Conservation (phyloP, 2,797 vertebrate genomes). For the Chelon auratus region DNA sequence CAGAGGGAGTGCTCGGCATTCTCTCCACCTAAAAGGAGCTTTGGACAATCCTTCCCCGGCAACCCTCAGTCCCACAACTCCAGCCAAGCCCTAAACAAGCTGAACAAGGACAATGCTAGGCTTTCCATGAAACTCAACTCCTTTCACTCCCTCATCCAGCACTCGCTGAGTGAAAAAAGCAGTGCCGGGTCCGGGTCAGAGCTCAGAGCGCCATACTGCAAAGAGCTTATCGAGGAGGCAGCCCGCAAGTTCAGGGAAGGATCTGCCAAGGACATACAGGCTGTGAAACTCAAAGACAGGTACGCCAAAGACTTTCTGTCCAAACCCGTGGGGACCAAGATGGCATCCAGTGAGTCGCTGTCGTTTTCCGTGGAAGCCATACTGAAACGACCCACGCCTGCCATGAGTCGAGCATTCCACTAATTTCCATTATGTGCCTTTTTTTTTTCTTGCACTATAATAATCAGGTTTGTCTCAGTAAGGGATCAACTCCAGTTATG, state of each 20-base stretch:
- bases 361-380: constrained; percentile 98
- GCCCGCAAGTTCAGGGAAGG: constrained; percentile 90
- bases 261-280: constrained; percentile 85
- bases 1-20: constrained; percentile 92
- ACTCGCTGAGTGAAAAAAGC: constrained; percentile 86
- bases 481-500: not conserved
- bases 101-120: constrained; percentile 88
- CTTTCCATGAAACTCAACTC: constrained; percentile 89
- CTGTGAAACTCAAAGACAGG: constrained; percentile 85
- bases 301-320: constrained; percentile 86
- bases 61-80: constrained; percentile 65
- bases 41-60: constrained; percentile 84
- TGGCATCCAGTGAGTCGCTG: constrained; percentile 87
- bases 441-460: constrained; percentile 57
- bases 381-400: constrained; percentile 90
- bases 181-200: constrained; percentile 76
- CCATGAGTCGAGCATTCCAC: constrained; percentile 87
- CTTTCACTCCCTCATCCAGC: constrained; percentile 91
- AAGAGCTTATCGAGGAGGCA: constrained; percentile 90
- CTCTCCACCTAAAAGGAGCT: constrained; percentile 90
- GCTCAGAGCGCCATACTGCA: constrained; percentile 85
- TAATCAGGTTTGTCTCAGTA: constrained; percentile 32
- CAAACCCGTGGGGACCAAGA: constrained; percentile 89
- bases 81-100: constrained; percentile 83
- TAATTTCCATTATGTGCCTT: constrained; percentile 56